These are phyloP conservation scores for Calameuta pallipes DNA, from an alignment of 2,888 invertebrate species.

Conservation along the genomic window DNA sequence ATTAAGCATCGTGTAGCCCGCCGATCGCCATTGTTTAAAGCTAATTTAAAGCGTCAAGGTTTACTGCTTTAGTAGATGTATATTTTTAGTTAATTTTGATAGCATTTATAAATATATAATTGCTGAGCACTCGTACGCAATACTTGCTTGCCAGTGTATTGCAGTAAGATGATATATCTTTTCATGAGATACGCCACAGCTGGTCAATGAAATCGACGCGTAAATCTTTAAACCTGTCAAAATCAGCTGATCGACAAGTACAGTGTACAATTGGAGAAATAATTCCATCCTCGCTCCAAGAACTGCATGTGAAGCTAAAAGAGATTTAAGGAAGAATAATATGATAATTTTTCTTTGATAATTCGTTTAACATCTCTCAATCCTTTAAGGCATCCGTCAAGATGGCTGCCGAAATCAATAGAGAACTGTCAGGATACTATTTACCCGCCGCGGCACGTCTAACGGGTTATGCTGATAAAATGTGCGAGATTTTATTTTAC, in stretches of 20 bases:
- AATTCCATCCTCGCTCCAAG: not conserved
- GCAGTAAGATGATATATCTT: not conserved
- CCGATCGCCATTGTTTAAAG: not conserved
- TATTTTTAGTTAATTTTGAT: not conserved
- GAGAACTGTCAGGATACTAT: conserved; percentile 43
- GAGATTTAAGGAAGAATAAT: not conserved
- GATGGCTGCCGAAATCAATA: conserved; percentile 56
- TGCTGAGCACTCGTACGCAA: not conserved
- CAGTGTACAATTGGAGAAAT: not conserved
- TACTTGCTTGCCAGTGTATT: not conserved
- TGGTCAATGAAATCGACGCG: not conserved
- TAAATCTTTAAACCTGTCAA: not conserved
- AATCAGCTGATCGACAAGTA: not conserved
- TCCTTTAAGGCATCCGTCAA: conserved; percentile 25
- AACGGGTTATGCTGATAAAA: not conserved
- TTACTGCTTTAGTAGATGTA: not conserved
- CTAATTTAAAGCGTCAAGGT: not conserved
- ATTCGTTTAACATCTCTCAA: not conserved
- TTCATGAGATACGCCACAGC: not conserved
- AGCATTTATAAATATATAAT: not conserved
- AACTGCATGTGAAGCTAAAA: not conserved
- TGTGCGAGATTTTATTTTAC: not conserved
- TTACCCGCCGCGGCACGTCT: conserved; percentile 20
- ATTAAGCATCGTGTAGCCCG: not conserved
- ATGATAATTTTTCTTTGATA: not conserved